phyloP scores from a whole-genome alignment of 2,797 vertebrate species.

The Spinus olivaceus region DNA sequence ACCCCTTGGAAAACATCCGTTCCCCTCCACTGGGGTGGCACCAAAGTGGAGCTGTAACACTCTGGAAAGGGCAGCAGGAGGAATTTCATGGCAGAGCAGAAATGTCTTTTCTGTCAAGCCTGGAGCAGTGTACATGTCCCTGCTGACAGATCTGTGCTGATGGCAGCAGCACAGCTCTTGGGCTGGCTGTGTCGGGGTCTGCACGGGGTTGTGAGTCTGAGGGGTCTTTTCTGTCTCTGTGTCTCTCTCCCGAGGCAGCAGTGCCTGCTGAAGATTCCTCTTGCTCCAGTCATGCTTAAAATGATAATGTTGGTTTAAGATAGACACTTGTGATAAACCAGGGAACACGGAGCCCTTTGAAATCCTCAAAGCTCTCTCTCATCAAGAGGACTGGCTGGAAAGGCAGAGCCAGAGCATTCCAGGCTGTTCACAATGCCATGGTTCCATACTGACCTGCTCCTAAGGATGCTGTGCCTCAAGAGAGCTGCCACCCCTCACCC shows the following conservation, averaged over 20 bases:
- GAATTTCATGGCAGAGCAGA: slow-evolving; percentile 31
- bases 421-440: accelerated
- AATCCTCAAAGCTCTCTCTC: slow-evolving; percentile 42
- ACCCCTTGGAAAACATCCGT: not conserved
- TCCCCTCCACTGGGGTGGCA: not conserved
- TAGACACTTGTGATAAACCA: slow-evolving; percentile 48
- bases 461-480: not conserved
- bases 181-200: not conserved
- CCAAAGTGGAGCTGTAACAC: not conserved
- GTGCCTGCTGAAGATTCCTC: not conserved
- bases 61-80: not conserved
- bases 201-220: not conserved
- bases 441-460: not conserved
- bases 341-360: slow-evolving; percentile 8
- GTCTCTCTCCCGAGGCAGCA: not conserved
- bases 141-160: not conserved
- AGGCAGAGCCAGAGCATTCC: not conserved
- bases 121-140: slow-evolving; percentile 32
- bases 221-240: not conserved
- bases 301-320: slow-evolving; percentile 61
- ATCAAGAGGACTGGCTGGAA: not conserved
- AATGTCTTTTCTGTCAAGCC: slow-evolving; percentile 16
- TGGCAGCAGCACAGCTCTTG: slow-evolving; percentile 8
- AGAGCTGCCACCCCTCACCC: not conserved
- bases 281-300: slow-evolving; percentile 34